Conservation (phyloP, 2,888 invertebrate species). For the Pherbina coryleti region DNA sequence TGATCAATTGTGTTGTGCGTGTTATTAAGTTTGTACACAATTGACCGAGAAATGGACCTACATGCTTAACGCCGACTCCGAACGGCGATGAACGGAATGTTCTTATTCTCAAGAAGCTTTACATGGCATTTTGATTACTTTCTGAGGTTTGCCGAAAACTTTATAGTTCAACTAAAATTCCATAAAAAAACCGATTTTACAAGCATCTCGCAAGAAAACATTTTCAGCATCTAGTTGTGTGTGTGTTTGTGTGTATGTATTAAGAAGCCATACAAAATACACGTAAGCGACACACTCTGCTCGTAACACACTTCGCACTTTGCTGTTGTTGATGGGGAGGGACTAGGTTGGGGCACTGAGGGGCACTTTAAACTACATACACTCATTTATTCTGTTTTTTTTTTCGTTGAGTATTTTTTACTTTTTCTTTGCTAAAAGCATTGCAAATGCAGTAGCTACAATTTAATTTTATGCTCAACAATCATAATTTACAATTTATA, state of each 20-base stretch:
- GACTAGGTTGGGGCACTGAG: neutral
- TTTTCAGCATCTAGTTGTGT: neutral
- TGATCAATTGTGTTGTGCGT: no score
- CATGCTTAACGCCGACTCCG: no score
- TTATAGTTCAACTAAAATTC: slow-evolving; percentile 29
- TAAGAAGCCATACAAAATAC: slow-evolving; percentile 21
- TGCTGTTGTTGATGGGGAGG: neutral
- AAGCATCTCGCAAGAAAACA: neutral
- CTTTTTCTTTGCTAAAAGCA: neutral
- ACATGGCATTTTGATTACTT: no score
- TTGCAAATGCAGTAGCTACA: neutral
- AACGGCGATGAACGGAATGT: no score
- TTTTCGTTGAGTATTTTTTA: no score
- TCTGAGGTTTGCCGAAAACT: no score
- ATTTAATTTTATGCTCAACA: neutral
- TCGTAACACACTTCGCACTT: neutral
- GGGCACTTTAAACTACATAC: neutral
- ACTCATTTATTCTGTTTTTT: no score
- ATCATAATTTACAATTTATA: neutral
- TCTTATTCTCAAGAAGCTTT: no score
- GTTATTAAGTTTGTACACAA: no score
- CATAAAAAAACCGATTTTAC: slow-evolving; percentile 10
- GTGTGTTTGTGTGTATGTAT: neutral
- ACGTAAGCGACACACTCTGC: slow-evolving; percentile 2
- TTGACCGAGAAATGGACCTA: no score